These are phyloP conservation scores for Melanocharis versteri DNA, from an alignment of 2,113 vertebrate genomes.

Conservation along the genomic window DNA sequence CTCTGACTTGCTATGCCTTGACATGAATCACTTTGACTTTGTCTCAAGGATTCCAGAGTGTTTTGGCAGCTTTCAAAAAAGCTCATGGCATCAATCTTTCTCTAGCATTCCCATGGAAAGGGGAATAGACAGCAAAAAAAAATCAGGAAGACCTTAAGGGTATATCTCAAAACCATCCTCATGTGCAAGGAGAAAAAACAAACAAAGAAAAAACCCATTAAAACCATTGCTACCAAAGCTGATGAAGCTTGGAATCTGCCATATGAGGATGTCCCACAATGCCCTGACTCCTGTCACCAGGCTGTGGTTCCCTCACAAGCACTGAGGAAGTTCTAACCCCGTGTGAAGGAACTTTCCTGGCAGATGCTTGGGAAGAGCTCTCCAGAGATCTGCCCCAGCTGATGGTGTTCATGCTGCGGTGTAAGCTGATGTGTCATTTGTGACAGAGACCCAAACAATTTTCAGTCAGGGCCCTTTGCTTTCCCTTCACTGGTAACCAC, in stretches of 20 bases:
- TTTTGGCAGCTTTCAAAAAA: background rate
- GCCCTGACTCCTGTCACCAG: background rate
- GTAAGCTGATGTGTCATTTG: background rate
- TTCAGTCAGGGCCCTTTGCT: background rate
- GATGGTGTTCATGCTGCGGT: background rate
- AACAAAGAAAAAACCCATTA: accelerated
- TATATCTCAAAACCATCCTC: background rate
- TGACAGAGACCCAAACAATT: background rate
- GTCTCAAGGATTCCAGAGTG: background rate
- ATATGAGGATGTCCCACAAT: background rate
- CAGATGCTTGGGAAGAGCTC: background rate
- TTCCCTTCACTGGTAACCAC: background rate
- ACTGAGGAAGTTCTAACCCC: background rate
- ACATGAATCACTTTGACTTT: background rate
- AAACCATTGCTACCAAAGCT: background rate
- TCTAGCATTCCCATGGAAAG: background rate
- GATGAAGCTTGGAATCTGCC: background rate
- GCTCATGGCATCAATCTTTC: background rate
- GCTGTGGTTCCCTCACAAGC: background rate
- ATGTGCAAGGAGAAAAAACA: background rate
- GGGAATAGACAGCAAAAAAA: background rate
- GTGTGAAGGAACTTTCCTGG: background rate
- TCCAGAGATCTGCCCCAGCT: background rate
- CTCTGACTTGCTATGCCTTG: background rate
- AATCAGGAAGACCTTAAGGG: background rate